A percentile compares a stretch with the other conserved stretches of the same genome.
These are phyloP conservation scores for Tineola bisselliella DNA, from an alignment of 2,888 invertebrate species.

Conservation along the genomic window DNA sequence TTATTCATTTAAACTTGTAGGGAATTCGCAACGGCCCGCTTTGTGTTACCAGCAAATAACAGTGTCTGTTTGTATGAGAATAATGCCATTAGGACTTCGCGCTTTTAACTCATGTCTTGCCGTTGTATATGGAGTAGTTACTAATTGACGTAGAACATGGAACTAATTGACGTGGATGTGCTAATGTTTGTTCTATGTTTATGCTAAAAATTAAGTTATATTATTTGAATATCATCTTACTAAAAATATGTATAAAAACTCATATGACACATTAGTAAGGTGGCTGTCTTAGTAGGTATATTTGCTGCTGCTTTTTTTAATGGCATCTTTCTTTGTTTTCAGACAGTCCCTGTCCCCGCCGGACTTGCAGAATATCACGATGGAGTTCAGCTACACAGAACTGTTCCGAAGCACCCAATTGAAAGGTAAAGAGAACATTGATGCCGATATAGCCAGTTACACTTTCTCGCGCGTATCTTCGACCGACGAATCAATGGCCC, in stretches of 20 bases:
- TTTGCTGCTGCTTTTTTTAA: too few relatives aligned
- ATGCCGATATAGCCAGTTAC: not conserved
- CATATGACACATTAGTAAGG: too few relatives aligned
- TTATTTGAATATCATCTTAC: not conserved
- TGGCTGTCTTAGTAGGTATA: too few relatives aligned
- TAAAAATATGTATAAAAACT: too few relatives aligned
- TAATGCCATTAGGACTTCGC: not conserved
- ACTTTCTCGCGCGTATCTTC: not conserved
- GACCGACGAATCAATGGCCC: not conserved
- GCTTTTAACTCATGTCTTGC: not conserved
- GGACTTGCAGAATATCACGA: conserved; percentile 33
- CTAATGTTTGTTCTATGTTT: not conserved
- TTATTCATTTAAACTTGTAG: conserved; percentile 30
- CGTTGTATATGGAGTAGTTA: not conserved
- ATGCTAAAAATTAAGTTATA: too few relatives aligned
- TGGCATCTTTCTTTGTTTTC: conserved; percentile 33
- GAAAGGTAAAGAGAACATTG: conserved; percentile 33
- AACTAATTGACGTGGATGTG: not conserved
- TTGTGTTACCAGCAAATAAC: conserved; percentile 20
- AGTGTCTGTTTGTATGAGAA: not conserved
- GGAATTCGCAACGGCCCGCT: conserved; percentile 21
- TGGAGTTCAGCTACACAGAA: conserved; percentile 35
- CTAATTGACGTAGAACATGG: not conserved
- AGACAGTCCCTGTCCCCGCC: conserved; percentile 38
- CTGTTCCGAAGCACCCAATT: conserved; percentile 30